These are phyloP conservation scores for Microtus oregoni DNA, from an alignment of 2,113 vertebrate genomes.

Conservation along the genomic window DNA sequence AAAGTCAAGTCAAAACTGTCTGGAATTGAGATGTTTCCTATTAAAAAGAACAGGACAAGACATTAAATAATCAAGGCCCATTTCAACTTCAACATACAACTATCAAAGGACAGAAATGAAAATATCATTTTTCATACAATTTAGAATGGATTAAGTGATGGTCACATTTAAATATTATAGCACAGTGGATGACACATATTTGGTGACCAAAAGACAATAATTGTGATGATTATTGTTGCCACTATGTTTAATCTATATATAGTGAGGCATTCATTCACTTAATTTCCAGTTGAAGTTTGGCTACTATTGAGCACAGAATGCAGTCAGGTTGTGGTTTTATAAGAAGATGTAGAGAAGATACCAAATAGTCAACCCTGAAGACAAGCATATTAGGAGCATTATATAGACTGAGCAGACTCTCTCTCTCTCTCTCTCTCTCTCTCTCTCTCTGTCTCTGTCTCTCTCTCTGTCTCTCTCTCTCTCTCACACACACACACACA, in stretches of 20 bases:
- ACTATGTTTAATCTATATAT: constrained; percentile 3
- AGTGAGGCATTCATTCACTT: background rate
- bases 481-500: background rate
- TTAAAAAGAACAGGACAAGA: background rate
- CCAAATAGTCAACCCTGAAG: background rate
- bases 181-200: background rate
- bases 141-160: constrained; percentile 43
- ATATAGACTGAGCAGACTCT: background rate
- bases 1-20: background rate
- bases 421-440: too few relatives aligned
- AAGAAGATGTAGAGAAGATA: background rate
- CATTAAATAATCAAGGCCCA: background rate
- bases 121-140: background rate
- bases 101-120: background rate
- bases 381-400: background rate
- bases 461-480: too few relatives aligned
- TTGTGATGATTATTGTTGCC: background rate
- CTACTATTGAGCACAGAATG: background rate
- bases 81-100: background rate
- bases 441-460: too few relatives aligned
- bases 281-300: constrained; percentile 17
- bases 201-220: background rate
- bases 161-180: background rate
- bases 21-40: background rate
- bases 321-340: background rate